Conservation (phyloP, 2,888 invertebrate species). For the Phlogophora meticulosa region DNA sequence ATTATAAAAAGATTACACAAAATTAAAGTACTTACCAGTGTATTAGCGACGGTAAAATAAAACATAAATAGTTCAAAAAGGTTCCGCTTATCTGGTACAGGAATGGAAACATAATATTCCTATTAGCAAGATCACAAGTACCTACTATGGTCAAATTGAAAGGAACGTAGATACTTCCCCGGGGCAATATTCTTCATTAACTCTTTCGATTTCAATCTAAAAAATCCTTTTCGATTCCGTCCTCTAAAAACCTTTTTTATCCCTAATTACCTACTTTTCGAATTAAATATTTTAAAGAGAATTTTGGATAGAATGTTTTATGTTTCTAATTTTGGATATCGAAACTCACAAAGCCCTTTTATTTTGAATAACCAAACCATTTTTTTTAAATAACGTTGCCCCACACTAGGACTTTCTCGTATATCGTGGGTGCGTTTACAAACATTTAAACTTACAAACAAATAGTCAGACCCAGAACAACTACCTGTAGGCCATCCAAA, state of each 20-base stretch:
- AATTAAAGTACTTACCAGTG: background rate
- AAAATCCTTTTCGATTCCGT: slow-evolving; percentile 73
- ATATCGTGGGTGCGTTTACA: too few relatives aligned
- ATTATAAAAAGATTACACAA: background rate
- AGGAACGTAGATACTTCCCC: slow-evolving; percentile 74
- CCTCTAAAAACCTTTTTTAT: slow-evolving; percentile 22
- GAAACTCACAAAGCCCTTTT: background rate
- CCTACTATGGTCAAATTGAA: slow-evolving; percentile 79
- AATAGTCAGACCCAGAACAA: too few relatives aligned
- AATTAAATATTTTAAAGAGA: slow-evolving; percentile 20
- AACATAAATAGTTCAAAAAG: slow-evolving; percentile 34
- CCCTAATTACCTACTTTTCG: slow-evolving; percentile 18
- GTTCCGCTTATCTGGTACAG: slow-evolving; percentile 70
- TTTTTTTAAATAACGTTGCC: too few relatives aligned
- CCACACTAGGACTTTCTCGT: too few relatives aligned
- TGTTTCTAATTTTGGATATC: background rate
- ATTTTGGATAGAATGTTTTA: slow-evolving; percentile 18
- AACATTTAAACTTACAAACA: too few relatives aligned
- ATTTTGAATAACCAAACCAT: slow-evolving; percentile 4
- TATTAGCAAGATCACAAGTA: slow-evolving; percentile 80
- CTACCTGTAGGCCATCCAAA: too few relatives aligned
- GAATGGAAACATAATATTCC: slow-evolving; percentile 85
- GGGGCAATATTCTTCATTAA: slow-evolving; percentile 83
- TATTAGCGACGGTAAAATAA: background rate
- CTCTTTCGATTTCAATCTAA: slow-evolving; percentile 79